Percentiles rank a stretch among this genome's conserved stretches.
Evolutionary conservation across 2,888 invertebrate species (phyloP).

Genomic region (Stenodera caucasica): DNA sequence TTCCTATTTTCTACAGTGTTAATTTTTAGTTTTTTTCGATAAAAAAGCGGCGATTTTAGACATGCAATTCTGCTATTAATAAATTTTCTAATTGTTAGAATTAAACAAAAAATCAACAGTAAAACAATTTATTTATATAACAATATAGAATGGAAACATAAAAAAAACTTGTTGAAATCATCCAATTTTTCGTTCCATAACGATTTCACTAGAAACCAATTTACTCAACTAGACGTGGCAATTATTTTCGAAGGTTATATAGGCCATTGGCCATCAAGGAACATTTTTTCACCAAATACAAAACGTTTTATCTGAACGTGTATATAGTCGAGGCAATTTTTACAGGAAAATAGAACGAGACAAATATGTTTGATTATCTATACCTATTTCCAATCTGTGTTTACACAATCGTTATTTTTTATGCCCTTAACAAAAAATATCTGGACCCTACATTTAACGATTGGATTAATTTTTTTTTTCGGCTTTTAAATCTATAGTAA

Average conservation of each 20-base stretch:
- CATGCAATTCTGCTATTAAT: neutral
- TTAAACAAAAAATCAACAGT: neutral
- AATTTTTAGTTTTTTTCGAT: neutral
- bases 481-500: too few species aligned
- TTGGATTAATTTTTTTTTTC: neutral
- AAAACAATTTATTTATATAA: neutral
- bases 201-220: conserved; percentile 6
- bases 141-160: neutral
- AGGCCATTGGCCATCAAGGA: neutral
- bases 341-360: neutral
- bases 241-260: conserved; percentile 7
- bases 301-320: neutral
- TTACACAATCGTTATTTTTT: conserved; percentile 1
- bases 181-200: conserved; percentile 2
- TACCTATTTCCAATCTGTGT: neutral
- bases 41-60: too few species aligned
- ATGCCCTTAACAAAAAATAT: neutral
- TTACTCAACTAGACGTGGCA: conserved; percentile 1
- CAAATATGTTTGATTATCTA: neutral
- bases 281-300: neutral
- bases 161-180: neutral
- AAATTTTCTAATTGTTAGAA: neutral
- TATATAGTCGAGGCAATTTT: neutral
- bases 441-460: too few species aligned
- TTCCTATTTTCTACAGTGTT: neutral